phyloP scores from a whole-genome alignment of 2,113 vertebrate species.

The Blennius ocellaris region DNA sequence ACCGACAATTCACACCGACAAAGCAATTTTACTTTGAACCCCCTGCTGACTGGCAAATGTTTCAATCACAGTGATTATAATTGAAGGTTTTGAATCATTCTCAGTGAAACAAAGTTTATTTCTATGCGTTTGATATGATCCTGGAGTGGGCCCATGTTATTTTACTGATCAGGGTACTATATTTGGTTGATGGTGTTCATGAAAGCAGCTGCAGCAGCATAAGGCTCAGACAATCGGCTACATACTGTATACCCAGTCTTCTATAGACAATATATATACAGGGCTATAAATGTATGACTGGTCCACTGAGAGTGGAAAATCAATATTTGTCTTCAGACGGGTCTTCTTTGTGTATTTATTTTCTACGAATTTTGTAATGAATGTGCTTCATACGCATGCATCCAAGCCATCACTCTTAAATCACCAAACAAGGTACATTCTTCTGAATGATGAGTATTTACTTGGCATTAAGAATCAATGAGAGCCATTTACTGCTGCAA shows the following conservation, averaged over 20 bases:
- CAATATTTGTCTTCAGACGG: background rate
- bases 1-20: background rate
- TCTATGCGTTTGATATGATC: background rate
- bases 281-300: background rate
- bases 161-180: constrained; percentile 1
- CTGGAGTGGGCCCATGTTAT: background rate
- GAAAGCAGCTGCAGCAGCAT: background rate
- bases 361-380: too few species aligned
- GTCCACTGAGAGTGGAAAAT: background rate
- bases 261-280: background rate
- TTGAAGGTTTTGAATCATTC: background rate
- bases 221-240: background rate
- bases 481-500: too few species aligned
- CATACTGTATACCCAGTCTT: background rate
- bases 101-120: background rate
- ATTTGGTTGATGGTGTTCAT: background rate
- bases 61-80: constrained; percentile 9
- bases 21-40: background rate
- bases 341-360: too few species aligned
- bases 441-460: too few species aligned
- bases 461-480: too few species aligned
- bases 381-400: too few species aligned
- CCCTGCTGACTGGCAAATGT: background rate
- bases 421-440: too few species aligned
- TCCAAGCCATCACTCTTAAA: too few species aligned